phyloP scores from a whole-genome alignment of 1,140 invertebrate species.

The Lordiphosa mommai region DNA sequence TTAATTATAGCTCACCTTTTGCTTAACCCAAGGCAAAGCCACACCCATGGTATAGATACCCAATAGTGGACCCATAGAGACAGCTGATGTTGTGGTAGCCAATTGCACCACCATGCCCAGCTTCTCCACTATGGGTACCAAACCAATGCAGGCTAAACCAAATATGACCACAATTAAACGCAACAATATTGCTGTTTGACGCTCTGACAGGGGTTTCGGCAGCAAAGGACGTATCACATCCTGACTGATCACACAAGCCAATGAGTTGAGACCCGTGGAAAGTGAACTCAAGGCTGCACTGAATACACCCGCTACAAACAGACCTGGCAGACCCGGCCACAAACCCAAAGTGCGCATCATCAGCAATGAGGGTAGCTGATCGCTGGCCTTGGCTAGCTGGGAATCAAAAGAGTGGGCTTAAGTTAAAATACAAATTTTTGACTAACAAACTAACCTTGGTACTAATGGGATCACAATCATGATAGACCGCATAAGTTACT shows the following conservation, averaged over 20 bases:
- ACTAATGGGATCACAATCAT: constrained; percentile 87
- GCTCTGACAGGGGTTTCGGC: constrained; percentile 83
- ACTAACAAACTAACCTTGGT: constrained; percentile 78
- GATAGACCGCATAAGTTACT: constrained; percentile 89
- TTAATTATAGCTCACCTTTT: constrained; percentile 84
- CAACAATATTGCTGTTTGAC: constrained; percentile 84
- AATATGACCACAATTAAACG: constrained; percentile 85
- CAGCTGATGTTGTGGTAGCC: constrained; percentile 85
- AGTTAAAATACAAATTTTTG: not conserved
- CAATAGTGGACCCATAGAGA: constrained; percentile 88
- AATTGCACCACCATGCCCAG: constrained; percentile 87
- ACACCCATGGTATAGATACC: constrained; percentile 91
- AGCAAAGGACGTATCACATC: constrained; percentile 86
- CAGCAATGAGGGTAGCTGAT: constrained; percentile 86
- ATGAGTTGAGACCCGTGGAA: constrained; percentile 94
- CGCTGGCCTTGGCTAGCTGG: constrained; percentile 84
- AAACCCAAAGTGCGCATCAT: constrained; percentile 90
- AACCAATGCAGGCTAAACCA: constrained; percentile 83
- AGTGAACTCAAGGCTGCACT: constrained; percentile 93
- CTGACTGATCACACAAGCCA: constrained; percentile 94
- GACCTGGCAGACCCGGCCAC: constrained; percentile 87
- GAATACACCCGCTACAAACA: constrained; percentile 92
- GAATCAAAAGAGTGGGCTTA: not conserved
- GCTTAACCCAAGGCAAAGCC: constrained; percentile 90
- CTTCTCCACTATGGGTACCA: constrained; percentile 87